Conservation (phyloP, 2,888 invertebrate genomes). For the Azorinus chamasolen region DNA sequence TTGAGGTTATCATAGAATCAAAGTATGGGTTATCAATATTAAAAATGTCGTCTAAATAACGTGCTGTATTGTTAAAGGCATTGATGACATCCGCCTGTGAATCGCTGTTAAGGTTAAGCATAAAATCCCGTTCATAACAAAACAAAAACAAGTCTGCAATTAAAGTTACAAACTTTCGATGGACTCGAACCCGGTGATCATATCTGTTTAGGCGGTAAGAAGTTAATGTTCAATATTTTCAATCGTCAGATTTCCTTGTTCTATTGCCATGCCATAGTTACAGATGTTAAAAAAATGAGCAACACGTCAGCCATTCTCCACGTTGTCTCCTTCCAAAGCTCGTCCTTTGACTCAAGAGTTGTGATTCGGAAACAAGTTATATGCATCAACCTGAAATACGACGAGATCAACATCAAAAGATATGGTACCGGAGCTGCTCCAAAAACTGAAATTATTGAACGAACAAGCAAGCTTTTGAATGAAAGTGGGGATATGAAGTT, state of each 20-base stretch:
- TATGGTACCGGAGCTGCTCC: slow-evolving; percentile 14
- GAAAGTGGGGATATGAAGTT: background rate
- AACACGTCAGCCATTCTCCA: slow-evolving; percentile 10
- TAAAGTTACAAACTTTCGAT: too few species aligned
- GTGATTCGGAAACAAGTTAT: slow-evolving; percentile 24
- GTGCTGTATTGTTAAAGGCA: too few species aligned
- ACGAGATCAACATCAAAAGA: slow-evolving; percentile 31
- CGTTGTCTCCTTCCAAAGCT: slow-evolving; percentile 29
- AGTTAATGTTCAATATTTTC: background rate
- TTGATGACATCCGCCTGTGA: too few species aligned
- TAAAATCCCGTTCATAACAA: too few species aligned
- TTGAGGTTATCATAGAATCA: too few species aligned
- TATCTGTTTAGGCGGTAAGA: too few species aligned
- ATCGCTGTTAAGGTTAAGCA: too few species aligned
- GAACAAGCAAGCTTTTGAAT: slow-evolving; percentile 4
- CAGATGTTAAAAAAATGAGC: slow-evolving; percentile 2
- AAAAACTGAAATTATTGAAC: slow-evolving; percentile 16
- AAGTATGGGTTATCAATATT: too few species aligned
- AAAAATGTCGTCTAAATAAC: too few species aligned
- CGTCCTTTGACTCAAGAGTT: slow-evolving; percentile 17
- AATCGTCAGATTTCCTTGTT: background rate
- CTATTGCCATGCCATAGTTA: slow-evolving; percentile 43
- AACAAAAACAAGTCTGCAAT: too few species aligned
- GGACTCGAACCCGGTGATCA: too few species aligned
- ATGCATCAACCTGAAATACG: slow-evolving; percentile 1